Evolutionary conservation across 1,140 invertebrate genomes (phyloP), one percentile per base, ranked within the genome.

Genomic region (Drosophila nannoptera): DNA sequence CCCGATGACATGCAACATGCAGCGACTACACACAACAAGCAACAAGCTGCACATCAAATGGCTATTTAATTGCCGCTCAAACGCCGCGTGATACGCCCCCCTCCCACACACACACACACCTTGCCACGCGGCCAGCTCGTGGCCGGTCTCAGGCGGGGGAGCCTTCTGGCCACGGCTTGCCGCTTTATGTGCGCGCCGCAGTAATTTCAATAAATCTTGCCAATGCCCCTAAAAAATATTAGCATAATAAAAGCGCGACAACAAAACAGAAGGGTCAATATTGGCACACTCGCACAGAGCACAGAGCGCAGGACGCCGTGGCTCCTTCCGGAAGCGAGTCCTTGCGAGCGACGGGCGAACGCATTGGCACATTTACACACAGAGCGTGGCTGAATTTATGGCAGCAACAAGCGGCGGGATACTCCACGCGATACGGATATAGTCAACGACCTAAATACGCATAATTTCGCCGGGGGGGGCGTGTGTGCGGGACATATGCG

Each of bases 201-300:
- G 81, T 76, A 74, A 86, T 86, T 86, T 87, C 74, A 86, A 86
- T 86, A 86, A 86, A 86, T 86, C 74, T 86, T 87, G 67, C 48
- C 70, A 87, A 77, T 80, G 76, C 35, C 65, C 73, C 56, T 59
- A 77, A 69, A 86, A 86, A 87, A 86, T 86, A 86, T 86, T 86
- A 86, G 81, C 82, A 86, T 86, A 86, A 86, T 86, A 86, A 86
- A 87, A 86, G 65, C 82, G 82, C 81, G 74, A 86, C 77, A 71
- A 71, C 61, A 77, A 81, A 87, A 69, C 82, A 86, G 81, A 86
- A 86, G 81, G 81, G 81, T 86, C 81, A 86, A 86, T 80, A 86
- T 81, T 54, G 76, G 29, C 55, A 53, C 12, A 67, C 43, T 45
- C 58, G 12, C 31, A 38, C 9, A 33, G 52, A n/a, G 12, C 35